These are phyloP conservation scores for Capromys pilorides DNA, from an alignment of 2,797 vertebrate genomes.

Conservation along the genomic window DNA sequence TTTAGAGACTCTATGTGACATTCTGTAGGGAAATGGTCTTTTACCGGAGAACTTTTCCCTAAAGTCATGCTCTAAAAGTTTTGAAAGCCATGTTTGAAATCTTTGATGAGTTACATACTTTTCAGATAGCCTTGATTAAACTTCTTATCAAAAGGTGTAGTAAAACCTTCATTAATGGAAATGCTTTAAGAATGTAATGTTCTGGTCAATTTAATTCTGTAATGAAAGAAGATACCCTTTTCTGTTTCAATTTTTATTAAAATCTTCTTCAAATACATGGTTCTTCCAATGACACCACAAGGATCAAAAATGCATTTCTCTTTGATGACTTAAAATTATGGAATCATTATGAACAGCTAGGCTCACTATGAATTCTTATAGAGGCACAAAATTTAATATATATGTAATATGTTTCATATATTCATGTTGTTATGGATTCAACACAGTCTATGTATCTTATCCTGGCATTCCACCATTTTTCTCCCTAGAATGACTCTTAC, in stretches of 20 bases:
- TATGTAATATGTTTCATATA: not conserved
- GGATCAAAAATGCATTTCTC: conserved; percentile 50
- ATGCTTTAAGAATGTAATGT: conserved; percentile 54
- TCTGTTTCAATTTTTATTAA: conserved; percentile 64
- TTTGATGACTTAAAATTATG: conserved; percentile 47
- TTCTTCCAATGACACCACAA: conserved; percentile 42
- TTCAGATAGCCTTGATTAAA: conserved; percentile 62
- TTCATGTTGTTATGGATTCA: not conserved
- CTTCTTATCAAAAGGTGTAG: conserved; percentile 47
- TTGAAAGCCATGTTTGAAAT: conserved; percentile 64
- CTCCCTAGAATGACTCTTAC: not conserved
- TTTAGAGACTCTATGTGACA: conserved; percentile 55
- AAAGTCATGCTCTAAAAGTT: conserved; percentile 57
- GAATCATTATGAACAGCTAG: not conserved
- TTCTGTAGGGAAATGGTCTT: conserved; percentile 59
- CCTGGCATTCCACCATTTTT: not conserved
- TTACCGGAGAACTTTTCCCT: conserved; percentile 38
- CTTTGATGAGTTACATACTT: conserved; percentile 41
- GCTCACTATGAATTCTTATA: conserved; percentile 43
- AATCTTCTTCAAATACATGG: conserved; percentile 55
- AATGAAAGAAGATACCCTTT: conserved; percentile 44
- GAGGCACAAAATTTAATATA: not conserved
- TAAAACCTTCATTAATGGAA: conserved; percentile 62
- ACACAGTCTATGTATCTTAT: conserved; percentile 38
- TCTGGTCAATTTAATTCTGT: conserved; percentile 64